Conservation (phyloP, 2,113 vertebrate species). For the Marmota monax region DNA sequence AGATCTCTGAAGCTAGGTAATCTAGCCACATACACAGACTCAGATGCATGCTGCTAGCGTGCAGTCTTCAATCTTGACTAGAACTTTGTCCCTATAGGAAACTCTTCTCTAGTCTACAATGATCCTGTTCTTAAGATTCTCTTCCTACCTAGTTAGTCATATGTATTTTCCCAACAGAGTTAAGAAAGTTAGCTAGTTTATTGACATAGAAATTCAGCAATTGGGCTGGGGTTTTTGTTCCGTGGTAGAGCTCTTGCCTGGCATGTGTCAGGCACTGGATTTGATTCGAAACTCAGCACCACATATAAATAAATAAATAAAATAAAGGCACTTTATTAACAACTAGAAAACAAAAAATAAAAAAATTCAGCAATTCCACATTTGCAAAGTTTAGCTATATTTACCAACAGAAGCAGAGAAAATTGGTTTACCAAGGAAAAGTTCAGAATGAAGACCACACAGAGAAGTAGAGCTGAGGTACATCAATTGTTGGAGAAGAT, state of each 20-base stretch:
- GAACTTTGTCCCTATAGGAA: neutral
- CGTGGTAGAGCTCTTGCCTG: too few relatives aligned
- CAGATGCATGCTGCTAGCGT: fast-evolving
- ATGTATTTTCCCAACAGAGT: neutral
- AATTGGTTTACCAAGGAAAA: neutral
- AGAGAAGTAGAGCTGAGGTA: neutral
- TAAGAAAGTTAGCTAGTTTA: neutral
- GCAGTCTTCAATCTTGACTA: neutral
- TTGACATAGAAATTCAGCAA: neutral
- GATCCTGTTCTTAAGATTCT: neutral
- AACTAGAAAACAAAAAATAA: too few relatives aligned
- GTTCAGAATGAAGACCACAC: neutral
- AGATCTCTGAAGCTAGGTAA: neutral
- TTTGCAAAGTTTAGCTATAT: neutral
- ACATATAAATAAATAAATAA: too few relatives aligned
- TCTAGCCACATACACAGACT: fast-evolving
- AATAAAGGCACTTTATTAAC: too few relatives aligned
- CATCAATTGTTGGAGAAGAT: neutral
- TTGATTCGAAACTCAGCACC: too few relatives aligned
- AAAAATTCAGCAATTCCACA: neutral
- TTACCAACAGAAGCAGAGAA: neutral
- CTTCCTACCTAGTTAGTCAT: neutral
- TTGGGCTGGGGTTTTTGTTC: too few relatives aligned
- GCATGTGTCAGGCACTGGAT: too few relatives aligned
- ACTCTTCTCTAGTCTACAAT: neutral